phyloP scores from a whole-genome alignment of 2,888 invertebrate genomes.

The Stenchaetothrips biformis region DNA sequence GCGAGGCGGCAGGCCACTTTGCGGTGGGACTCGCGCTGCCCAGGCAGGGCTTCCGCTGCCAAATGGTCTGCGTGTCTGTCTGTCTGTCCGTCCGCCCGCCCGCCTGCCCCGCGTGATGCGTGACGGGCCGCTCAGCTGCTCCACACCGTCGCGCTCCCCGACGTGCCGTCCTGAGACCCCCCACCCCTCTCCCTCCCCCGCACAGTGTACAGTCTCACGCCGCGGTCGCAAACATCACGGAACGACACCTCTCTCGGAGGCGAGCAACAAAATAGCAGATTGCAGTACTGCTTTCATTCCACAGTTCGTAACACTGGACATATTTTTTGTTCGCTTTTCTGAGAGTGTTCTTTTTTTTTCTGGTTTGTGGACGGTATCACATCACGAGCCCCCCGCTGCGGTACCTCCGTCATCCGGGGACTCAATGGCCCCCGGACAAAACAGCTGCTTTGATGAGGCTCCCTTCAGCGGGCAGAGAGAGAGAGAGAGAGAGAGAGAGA shows the following conservation, averaged over 20 bases:
- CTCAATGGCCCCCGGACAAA: too few relatives aligned
- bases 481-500: slow-evolving; percentile 6
- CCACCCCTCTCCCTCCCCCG: slow-evolving; percentile 41
- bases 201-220: slow-evolving; percentile 33
- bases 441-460: too few relatives aligned
- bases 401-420: too few relatives aligned
- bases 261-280: slow-evolving; percentile 10
- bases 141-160: slow-evolving; percentile 43
- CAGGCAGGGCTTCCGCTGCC: slow-evolving; percentile 41
- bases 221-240: slow-evolving; percentile 48
- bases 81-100: slow-evolving; percentile 50
- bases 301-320: too few relatives aligned
- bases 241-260: slow-evolving; percentile 38
- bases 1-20: slow-evolving; percentile 36
- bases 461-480: too few relatives aligned
- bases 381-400: too few relatives aligned
- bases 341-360: too few relatives aligned
- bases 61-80: slow-evolving; percentile 42
- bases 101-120: slow-evolving; percentile 49
- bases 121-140: slow-evolving; percentile 48
- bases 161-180: slow-evolving; percentile 33
- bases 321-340: too few relatives aligned
- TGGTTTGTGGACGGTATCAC: too few relatives aligned
- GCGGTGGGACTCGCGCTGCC: slow-evolving; percentile 48
- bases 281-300: slow-evolving; percentile 30